phyloP scores from a whole-genome alignment of 2,888 invertebrate species.

The Noctua comes region DNA sequence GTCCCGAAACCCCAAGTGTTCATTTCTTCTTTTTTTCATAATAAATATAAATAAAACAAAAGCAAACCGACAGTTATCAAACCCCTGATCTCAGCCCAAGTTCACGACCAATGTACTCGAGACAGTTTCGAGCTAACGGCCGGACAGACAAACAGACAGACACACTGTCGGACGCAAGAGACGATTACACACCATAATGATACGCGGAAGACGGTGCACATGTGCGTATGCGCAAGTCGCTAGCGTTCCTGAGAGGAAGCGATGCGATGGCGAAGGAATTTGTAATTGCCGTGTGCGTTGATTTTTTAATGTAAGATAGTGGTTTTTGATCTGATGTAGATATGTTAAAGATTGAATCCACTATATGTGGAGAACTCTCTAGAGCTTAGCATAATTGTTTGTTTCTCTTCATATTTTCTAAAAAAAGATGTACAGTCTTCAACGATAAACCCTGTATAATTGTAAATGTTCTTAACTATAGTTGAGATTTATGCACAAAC shows the following conservation, averaged over 20 bases:
- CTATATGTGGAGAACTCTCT: not conserved
- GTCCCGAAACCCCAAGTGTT: not conserved
- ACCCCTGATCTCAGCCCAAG: conserved; percentile 38
- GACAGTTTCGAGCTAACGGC: conserved; percentile 32
- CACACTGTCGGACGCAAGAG: conserved; percentile 54
- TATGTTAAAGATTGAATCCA: not conserved
- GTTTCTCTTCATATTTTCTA: no score
- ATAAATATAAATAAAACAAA: conserved; percentile 9
- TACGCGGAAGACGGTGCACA: conserved; percentile 70
- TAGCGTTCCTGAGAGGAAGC: conserved; percentile 15
- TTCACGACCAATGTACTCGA: conserved; percentile 59
- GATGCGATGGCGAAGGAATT: conserved; percentile 35
- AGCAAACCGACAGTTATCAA: conserved; percentile 4
- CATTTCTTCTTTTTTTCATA: not conserved
- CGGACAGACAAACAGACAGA: conserved; percentile 44
- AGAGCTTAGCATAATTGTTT: not conserved
- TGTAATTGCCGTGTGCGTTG: conserved; percentile 14
- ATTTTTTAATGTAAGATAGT: not conserved
- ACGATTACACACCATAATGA: conserved; percentile 68
- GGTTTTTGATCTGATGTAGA: not conserved
- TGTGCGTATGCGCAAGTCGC: conserved; percentile 50
- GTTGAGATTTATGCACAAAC: not conserved
- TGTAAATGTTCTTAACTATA: not conserved
- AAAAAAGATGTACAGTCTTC: not conserved
- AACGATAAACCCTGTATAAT: not conserved